phyloP scores from a whole-genome alignment of 1,140 invertebrate genomes.

The Bombus pyrosoma region DNA sequence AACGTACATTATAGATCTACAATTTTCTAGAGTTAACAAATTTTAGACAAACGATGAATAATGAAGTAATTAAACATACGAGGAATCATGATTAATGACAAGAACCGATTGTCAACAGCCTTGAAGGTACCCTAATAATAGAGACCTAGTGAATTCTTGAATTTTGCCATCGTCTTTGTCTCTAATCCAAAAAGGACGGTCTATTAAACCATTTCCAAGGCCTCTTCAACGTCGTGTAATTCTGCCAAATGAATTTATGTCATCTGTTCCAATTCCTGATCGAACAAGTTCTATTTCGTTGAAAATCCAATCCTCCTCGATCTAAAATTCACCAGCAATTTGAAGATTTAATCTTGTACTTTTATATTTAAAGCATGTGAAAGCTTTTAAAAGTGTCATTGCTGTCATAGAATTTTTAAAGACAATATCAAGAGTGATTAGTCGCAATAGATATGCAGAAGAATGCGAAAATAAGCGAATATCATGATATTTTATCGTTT shows the following conservation, averaged over 20 bases:
- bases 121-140: conserved; percentile 33
- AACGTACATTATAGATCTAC: neutral
- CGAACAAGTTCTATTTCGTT: neutral
- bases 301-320: neutral
- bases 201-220: conserved; percentile 48
- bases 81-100: conserved; percentile 15
- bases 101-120: neutral
- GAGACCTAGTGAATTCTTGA: conserved; percentile 30
- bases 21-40: neutral
- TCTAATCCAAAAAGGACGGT: conserved; percentile 50
- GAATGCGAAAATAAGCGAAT: neutral
- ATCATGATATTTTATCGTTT: neutral
- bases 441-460: neutral
- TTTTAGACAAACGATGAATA: neutral
- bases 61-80: conserved; percentile 4
- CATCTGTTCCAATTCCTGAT: conserved; percentile 36
- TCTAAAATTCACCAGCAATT: neutral
- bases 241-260: conserved; percentile 47
- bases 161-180: conserved; percentile 44
- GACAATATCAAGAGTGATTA: neutral
- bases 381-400: neutral
- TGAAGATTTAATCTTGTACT: neutral
- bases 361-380: neutral
- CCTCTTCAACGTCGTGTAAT: conserved; percentile 13
- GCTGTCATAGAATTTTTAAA: neutral